Conservation (phyloP, 2,113 vertebrate genomes). For the Hemiprocne comata region DNA sequence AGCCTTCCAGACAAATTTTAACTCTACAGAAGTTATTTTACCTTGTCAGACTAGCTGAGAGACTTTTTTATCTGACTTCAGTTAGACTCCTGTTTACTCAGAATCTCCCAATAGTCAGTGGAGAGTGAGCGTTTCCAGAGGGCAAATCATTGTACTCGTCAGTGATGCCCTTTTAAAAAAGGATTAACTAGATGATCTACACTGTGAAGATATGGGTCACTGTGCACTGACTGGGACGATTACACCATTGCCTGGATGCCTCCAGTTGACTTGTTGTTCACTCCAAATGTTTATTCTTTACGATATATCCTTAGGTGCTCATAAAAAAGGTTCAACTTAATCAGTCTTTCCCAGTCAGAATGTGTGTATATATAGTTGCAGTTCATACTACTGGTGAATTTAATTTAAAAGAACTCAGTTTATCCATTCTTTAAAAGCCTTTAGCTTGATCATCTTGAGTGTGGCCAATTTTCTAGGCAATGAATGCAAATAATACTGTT, state of each 20-base stretch:
- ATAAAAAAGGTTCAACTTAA: not conserved
- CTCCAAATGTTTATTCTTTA: not conserved
- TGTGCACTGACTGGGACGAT: not conserved
- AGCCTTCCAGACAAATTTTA: not conserved
- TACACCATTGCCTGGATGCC: not conserved
- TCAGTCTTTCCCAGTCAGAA: not conserved
- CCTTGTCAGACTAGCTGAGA: not conserved
- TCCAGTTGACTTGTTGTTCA: not conserved
- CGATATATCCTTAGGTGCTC: not conserved
- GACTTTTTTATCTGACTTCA: not conserved
- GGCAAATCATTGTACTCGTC: not conserved
- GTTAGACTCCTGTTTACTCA: not conserved
- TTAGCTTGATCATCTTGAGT: not conserved
- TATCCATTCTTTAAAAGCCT: not conserved
- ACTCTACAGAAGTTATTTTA: not conserved
- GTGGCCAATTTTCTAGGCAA: not conserved
- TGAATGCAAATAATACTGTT: not conserved
- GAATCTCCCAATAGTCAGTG: not conserved
- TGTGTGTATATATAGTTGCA: not conserved
- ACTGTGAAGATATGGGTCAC: not conserved
- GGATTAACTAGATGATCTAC: not conserved
- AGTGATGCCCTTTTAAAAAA: not conserved
- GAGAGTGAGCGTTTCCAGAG: not conserved
- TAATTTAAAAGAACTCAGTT: not conserved
- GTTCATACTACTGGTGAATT: not conserved